These are phyloP conservation scores for Cottus gobio DNA, from an alignment of 2,113 vertebrate genomes.

Conservation along the genomic window DNA sequence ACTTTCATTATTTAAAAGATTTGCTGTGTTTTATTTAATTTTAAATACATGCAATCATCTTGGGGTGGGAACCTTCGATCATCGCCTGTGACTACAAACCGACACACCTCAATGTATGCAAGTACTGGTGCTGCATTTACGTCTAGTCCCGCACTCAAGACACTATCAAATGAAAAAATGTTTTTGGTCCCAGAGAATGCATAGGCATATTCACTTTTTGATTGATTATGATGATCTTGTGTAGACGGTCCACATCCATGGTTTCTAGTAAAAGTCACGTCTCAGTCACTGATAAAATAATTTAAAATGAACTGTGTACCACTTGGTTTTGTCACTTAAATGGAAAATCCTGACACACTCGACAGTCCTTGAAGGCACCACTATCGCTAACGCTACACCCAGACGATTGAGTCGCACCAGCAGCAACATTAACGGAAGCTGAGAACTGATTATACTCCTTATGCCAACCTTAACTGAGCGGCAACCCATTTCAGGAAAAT, in stretches of 20 bases:
- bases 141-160: background rate
- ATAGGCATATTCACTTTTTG: fast-evolving
- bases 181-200: background rate
- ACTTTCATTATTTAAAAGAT: background rate
- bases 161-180: fast-evolving
- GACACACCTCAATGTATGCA: slow-evolving; percentile 15
- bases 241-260: fast-evolving
- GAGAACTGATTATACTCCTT: background rate
- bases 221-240: fast-evolving
- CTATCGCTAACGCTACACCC: background rate
- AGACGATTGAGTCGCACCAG: background rate
- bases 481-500: slow-evolving; percentile 28
- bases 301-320: fast-evolving
- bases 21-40: background rate
- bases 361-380: slow-evolving; percentile 24
- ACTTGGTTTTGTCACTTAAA: background rate
- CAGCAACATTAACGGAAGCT: background rate
- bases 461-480: background rate
- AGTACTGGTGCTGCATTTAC: slow-evolving; percentile 32
- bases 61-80: slow-evolving; percentile 41
- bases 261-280: background rate
- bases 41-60: background rate
- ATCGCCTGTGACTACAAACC: background rate
- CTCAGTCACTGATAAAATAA: background rate
- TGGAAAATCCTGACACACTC: background rate